Conservation (phyloP, 2,113 vertebrate species). For the Anseranas semipalmata region DNA sequence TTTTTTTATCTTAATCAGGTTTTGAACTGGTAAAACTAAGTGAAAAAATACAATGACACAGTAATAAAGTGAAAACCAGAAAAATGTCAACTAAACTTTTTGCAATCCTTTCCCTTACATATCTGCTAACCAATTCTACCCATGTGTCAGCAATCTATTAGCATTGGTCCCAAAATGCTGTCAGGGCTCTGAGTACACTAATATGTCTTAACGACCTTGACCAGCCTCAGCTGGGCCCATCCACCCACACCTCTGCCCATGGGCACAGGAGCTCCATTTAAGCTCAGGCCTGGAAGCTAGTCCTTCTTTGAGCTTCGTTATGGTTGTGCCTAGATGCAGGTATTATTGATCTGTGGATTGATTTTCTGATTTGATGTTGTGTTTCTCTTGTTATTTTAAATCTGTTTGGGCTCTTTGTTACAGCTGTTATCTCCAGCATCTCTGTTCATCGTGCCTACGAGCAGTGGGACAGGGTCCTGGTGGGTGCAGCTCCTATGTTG, state of each 20-base stretch:
- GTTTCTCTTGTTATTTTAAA: rapidly evolving
- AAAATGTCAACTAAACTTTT: background rate
- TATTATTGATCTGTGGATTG: rapidly evolving
- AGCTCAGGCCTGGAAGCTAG: rapidly evolving
- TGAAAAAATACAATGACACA: background rate
- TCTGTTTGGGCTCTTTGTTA: background rate
- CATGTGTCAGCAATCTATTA: background rate
- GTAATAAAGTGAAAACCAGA: background rate
- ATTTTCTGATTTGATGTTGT: rapidly evolving
- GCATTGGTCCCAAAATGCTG: rapidly evolving
- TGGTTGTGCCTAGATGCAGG: rapidly evolving
- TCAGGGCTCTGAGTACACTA: background rate
- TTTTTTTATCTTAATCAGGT: background rate
- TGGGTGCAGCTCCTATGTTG: background rate
- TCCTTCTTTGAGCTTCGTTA: rapidly evolving
- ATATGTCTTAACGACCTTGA: rapidly evolving
- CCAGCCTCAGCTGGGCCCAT: background rate
- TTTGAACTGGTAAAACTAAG: background rate
- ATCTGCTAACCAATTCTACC: background rate
- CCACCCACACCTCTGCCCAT: rapidly evolving
- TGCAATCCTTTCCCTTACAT: background rate
- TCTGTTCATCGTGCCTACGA: rapidly evolving
- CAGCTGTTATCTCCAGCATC: rapidly evolving
- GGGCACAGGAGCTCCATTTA: background rate
- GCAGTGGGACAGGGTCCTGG: rapidly evolving